phyloP scores from a whole-genome alignment of 1,140 invertebrate species.

The Drosophila grimshawi region DNA sequence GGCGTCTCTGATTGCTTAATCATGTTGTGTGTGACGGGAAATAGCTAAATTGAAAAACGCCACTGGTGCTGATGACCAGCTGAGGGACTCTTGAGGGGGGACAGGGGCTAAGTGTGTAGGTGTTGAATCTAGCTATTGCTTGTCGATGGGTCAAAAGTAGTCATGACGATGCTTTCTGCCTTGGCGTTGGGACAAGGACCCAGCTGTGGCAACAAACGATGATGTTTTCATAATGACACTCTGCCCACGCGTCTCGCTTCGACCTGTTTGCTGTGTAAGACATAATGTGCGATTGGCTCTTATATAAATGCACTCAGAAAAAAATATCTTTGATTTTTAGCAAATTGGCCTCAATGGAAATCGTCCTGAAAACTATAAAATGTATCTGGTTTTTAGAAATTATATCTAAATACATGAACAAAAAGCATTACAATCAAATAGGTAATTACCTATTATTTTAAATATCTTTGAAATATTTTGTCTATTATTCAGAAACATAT shows the following conservation, averaged over 20 bases:
- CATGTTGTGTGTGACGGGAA: conserved; percentile 71
- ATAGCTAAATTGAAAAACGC: conserved; percentile 75
- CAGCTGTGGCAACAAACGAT: conserved; percentile 46
- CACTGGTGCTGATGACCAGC: conserved; percentile 57
- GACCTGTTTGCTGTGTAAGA: too few species aligned
- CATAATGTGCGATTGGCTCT: conserved; percentile 2
- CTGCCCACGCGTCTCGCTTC: neutral
- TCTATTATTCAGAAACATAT: too few species aligned
- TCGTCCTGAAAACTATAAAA: too few species aligned
- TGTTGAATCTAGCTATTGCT: neutral
- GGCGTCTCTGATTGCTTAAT: conserved; percentile 72
- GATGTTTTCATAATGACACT: conserved; percentile 48
- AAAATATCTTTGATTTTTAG: too few species aligned
- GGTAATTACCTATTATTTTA: too few species aligned
- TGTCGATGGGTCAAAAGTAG: conserved; percentile 18
- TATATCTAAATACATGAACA: too few species aligned
- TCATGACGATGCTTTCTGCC: conserved; percentile 6
- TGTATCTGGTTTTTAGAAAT: too few species aligned
- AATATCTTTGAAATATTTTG: too few species aligned
- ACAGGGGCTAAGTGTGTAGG: conserved; percentile 1
- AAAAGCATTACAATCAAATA: too few species aligned
- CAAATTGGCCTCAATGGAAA: too few species aligned
- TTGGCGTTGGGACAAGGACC: conserved; percentile 10
- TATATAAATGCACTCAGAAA: neutral
- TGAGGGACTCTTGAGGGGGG: neutral